Evolutionary conservation across 2,113 vertebrate species (phyloP).

Genomic region (Gallinago paraguaiae): DNA sequence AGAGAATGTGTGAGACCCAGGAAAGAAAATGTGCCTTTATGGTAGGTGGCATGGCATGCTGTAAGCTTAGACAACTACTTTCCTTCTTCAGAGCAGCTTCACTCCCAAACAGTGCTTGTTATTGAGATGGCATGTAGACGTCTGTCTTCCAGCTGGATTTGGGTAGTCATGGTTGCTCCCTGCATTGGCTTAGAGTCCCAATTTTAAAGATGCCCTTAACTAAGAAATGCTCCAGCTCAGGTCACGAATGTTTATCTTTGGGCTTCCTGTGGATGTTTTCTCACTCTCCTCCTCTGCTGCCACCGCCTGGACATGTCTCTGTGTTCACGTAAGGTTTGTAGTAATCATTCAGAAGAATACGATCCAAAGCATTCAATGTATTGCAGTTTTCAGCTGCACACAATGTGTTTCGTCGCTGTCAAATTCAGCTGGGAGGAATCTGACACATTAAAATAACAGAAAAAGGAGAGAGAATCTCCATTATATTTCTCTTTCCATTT

Average conservation of each 20-base stretch:
- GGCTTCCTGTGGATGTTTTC: neutral
- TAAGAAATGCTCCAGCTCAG: neutral
- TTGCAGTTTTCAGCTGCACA: neutral
- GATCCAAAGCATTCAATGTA: neutral
- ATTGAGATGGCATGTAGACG: neutral
- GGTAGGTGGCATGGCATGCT: neutral
- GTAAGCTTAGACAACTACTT: neutral
- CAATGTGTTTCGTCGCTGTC: neutral
- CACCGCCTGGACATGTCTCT: constrained; percentile 20
- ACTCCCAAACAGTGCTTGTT: neutral
- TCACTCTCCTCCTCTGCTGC: constrained; percentile 78
- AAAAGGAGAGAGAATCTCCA: neutral
- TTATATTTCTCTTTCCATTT: neutral
- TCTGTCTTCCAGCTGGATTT: constrained; percentile 34
- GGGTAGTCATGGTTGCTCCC: neutral
- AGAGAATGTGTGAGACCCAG: constrained; percentile 17
- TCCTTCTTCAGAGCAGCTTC: constrained; percentile 47
- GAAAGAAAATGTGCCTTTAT: constrained; percentile 30
- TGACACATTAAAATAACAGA: neutral
- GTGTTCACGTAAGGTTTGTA: neutral
- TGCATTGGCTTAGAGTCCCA: neutral
- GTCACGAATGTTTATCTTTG: rapidly evolving
- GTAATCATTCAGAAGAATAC: neutral
- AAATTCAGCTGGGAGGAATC: neutral
- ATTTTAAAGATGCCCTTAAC: neutral